Evolutionary conservation across 2,113 vertebrate genomes (phyloP).

Genomic region (Stegostoma tigrinum): DNA sequence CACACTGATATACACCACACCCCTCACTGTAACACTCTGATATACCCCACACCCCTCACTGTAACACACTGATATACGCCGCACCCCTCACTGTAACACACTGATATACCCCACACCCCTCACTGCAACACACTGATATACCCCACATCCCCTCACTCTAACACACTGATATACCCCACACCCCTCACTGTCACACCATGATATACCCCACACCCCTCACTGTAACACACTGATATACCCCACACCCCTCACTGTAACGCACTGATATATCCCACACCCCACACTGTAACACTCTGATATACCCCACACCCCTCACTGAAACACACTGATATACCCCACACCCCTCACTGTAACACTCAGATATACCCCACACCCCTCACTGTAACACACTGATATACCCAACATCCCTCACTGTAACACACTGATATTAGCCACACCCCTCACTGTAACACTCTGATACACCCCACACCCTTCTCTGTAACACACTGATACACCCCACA

Average conservation of each 20-base stretch:
- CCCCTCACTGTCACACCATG: not conserved
- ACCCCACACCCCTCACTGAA: not conserved
- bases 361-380: not conserved
- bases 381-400: not conserved
- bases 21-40: not conserved
- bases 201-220: not conserved
- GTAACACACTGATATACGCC: not conserved
- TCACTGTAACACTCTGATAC: not conserved
- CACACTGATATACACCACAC: not conserved
- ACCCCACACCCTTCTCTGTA: not conserved
- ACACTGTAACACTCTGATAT: not conserved
- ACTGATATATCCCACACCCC: not conserved
- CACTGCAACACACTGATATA: not conserved
- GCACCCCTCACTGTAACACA: not conserved
- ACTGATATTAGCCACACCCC: not conserved
- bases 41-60: not conserved
- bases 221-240: not conserved
- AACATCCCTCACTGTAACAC: not conserved
- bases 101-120: not conserved
- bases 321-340: not conserved
- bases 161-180: not conserved
- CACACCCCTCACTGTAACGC: not conserved
- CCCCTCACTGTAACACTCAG: not conserved
- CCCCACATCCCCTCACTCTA: not conserved
- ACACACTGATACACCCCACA: not conserved